Percentiles rank a stretch among this genome's conserved stretches.
Conservation (phyloP, 1,140 invertebrate species). For the Cepaea nemoralis region DNA sequence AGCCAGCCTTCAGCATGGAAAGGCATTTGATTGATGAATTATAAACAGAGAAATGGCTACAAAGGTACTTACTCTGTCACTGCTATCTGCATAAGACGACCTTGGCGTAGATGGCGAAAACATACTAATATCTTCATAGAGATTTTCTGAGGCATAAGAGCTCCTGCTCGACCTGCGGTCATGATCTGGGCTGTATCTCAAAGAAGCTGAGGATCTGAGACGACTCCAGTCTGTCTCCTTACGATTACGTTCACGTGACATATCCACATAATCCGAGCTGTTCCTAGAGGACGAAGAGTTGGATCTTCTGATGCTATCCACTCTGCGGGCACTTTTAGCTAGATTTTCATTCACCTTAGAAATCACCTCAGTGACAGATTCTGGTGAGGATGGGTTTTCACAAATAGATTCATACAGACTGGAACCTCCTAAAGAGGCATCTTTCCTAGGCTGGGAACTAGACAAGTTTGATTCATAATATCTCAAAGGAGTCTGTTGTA, state of each 20-base stretch:
- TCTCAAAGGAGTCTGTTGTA: conserved; percentile 79
- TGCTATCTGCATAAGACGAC: conserved; percentile 38
- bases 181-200: conserved; percentile 42
- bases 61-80: background rate
- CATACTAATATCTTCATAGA: conserved; percentile 52
- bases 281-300: conserved; percentile 55
- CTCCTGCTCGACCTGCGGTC: conserved; percentile 42
- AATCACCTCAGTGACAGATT: conserved; percentile 48
- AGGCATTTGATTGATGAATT: no score
- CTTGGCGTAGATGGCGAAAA: conserved; percentile 42
- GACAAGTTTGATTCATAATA: background rate
- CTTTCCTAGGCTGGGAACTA: background rate
- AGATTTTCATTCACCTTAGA: conserved; percentile 48
- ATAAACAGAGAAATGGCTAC: no score
- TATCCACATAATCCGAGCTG: conserved; percentile 59
- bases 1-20: no score
- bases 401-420: conserved; percentile 42
- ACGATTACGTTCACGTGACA: conserved; percentile 51
- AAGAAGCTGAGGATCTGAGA: conserved; percentile 53
- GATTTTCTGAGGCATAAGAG: conserved; percentile 48
- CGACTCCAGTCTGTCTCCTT: conserved; percentile 63
- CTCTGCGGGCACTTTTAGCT: conserved; percentile 52
- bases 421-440: conserved; percentile 29
- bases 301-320: conserved; percentile 63
- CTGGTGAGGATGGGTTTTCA: conserved; percentile 27